Conservation (phyloP, 2,113 vertebrate species). For the Rynchops niger region DNA sequence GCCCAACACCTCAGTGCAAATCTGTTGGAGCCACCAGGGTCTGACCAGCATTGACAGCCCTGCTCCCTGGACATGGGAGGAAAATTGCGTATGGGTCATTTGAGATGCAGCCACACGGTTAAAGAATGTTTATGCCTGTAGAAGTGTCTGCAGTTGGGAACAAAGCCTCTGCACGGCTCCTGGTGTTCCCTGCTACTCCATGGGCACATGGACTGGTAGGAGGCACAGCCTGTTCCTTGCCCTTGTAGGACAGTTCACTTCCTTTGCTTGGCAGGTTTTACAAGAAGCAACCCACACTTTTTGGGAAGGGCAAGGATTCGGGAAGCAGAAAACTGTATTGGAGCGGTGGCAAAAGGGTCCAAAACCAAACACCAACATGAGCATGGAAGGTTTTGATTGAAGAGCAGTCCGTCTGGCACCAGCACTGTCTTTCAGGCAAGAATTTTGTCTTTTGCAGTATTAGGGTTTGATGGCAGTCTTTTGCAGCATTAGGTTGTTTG, state of each 20-base stretch:
- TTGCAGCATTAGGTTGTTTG: neutral
- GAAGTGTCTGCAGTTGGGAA: neutral
- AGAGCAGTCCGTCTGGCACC: neutral
- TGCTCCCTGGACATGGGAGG: neutral
- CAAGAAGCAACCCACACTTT: neutral
- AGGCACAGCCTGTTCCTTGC: constrained; percentile 36
- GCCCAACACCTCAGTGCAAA: neutral
- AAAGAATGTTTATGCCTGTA: neutral
- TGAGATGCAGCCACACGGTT: neutral
- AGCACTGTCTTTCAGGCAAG: neutral
- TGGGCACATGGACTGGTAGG: neutral
- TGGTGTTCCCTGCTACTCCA: neutral
- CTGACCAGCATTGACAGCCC: neutral
- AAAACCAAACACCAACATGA: neutral
- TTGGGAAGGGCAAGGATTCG: neutral
- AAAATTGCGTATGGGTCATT: neutral
- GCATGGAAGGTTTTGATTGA: neutral
- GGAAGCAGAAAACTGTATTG: neutral
- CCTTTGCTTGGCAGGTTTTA: neutral
- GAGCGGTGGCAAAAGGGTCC: accelerated
- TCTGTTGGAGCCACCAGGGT: neutral
- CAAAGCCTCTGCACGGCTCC: neutral
- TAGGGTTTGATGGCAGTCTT: neutral
- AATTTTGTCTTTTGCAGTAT: neutral
- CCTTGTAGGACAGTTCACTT: constrained; percentile 13